Evolutionary conservation across 2,797 vertebrate genomes (phyloP).

Genomic region (Chelidonichthys spinosus): DNA sequence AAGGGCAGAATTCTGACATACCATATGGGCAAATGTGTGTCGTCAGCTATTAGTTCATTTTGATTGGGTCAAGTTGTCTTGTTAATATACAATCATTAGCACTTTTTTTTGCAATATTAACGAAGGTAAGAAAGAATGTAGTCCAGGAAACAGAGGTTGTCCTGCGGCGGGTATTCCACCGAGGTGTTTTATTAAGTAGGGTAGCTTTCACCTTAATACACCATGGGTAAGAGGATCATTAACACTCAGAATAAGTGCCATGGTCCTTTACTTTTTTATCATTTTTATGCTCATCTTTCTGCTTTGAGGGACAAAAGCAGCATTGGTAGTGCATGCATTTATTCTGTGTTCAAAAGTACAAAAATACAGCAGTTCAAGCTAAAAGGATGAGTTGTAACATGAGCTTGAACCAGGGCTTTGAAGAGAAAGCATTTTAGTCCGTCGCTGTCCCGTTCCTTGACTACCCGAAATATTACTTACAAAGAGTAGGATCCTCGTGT

Average conservation of each 20-base stretch:
- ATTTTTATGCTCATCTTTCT: conserved; percentile 54
- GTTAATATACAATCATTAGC: conserved; percentile 61
- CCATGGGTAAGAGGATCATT: conserved; percentile 20
- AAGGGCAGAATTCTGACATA: neutral
- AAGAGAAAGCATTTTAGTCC: neutral
- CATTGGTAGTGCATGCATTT: conserved; percentile 63
- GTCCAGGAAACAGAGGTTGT: conserved; percentile 30
- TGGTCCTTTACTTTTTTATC: conserved; percentile 49
- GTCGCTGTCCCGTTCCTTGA: conserved; percentile 24
- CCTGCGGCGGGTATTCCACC: conserved; percentile 13
- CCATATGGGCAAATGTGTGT: conserved; percentile 27
- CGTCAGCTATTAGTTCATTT: conserved; percentile 48
- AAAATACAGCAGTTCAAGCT: conserved; percentile 6
- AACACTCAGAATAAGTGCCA: conserved; percentile 16
- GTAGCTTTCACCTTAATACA: conserved; percentile 42
- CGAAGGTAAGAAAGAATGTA: conserved; percentile 59
- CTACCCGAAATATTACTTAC: conserved; percentile 35
- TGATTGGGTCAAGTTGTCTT: conserved; percentile 40
- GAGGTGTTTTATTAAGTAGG: conserved; percentile 19
- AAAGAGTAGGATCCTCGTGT: conserved; percentile 32
- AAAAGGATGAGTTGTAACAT: conserved; percentile 20
- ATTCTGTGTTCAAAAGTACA: conserved; percentile 38
- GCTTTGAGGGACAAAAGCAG: conserved; percentile 46
- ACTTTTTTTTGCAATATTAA: conserved; percentile 52
- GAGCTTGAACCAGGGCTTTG: conserved; percentile 22